phyloP scores from a whole-genome alignment of 2,113 vertebrate genomes.

The Erythrolamprus reginae region DNA sequence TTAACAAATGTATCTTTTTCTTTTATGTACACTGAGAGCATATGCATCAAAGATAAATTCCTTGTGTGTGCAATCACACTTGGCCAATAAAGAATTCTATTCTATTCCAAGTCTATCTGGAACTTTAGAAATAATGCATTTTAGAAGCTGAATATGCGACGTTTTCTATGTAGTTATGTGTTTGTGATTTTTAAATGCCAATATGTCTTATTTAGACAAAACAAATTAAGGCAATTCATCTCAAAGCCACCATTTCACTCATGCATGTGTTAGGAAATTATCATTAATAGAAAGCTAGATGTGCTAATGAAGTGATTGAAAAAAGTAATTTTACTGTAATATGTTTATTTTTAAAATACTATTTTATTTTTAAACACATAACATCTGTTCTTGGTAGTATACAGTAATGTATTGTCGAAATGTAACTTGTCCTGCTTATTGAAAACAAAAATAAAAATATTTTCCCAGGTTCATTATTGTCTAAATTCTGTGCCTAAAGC shows the following conservation, averaged over 20 bases:
- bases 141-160: neutral
- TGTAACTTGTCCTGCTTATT: neutral
- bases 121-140: neutral
- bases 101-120: neutral
- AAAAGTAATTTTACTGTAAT: neutral
- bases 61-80: too few species aligned
- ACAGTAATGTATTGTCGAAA: neutral
- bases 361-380: neutral
- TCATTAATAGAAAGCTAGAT: neutral
- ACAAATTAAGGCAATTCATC: neutral
- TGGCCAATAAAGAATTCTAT: too few species aligned
- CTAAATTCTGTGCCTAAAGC: neutral
- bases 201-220: neutral
- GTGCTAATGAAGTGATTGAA: neutral
- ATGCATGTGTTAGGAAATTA: neutral
- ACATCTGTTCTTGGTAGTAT: neutral
- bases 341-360: neutral
- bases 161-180: neutral
- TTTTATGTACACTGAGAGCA: too few species aligned
- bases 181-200: neutral
- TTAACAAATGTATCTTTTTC: too few species aligned
- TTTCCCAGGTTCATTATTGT: neutral
- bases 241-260: neutral
- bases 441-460: neutral
- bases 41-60: too few species aligned